Evolutionary conservation across 2,113 vertebrate genomes (phyloP).

Genomic region (Hippocampus zosterae): DNA sequence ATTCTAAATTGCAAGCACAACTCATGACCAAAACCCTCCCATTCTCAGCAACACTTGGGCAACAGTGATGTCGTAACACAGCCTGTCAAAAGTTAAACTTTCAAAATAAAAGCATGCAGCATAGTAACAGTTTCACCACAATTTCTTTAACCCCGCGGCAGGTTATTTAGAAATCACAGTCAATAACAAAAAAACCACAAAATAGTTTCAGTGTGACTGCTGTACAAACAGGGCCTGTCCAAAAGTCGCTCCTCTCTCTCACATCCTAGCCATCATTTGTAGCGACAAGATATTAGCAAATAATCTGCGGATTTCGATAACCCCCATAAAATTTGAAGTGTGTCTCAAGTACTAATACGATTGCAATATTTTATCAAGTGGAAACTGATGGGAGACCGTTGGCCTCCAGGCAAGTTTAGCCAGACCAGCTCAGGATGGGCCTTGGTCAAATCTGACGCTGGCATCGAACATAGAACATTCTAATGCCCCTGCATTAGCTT

Average conservation of each 20-base stretch:
- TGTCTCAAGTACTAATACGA: conserved; percentile 71
- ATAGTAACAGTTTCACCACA: too few relatives aligned
- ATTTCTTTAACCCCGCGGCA: background rate
- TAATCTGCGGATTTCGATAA: conserved; percentile 51
- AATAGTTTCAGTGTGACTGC: background rate
- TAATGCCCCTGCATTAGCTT: conserved; percentile 38
- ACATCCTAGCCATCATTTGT: background rate
- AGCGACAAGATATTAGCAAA: background rate
- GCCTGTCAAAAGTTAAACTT: background rate
- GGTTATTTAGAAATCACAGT: background rate
- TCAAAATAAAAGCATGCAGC: background rate
- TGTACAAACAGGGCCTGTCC: background rate
- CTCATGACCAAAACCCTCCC: background rate
- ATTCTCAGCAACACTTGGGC: background rate
- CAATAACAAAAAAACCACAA: background rate
- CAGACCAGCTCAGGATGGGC: conserved; percentile 39
- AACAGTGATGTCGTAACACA: background rate
- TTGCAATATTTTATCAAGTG: conserved; percentile 79
- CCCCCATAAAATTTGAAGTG: conserved; percentile 70
- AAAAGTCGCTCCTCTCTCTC: background rate
- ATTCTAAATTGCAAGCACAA: background rate
- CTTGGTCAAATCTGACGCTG: conserved; percentile 51
- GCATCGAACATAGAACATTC: conserved; percentile 39
- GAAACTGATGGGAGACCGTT: conserved; percentile 61
- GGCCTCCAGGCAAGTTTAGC: conserved; percentile 49